Evolutionary conservation across 2,113 vertebrate species (phyloP).

Genomic region (Tichodroma muraria): DNA sequence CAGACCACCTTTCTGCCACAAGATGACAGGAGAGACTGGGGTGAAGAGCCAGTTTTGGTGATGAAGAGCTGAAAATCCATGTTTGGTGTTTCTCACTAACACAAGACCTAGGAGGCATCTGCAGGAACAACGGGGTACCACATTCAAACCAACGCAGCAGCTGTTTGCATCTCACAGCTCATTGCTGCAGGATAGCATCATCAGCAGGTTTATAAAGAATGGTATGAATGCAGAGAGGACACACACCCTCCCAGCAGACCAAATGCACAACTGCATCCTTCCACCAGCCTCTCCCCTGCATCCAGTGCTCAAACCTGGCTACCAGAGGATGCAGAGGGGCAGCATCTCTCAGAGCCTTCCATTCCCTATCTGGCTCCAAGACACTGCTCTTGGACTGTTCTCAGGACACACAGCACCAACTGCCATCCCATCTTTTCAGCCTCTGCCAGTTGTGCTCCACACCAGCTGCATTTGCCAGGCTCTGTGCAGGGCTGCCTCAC

Average conservation of each 20-base stretch:
- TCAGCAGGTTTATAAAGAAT: neutral
- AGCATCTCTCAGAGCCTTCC: neutral
- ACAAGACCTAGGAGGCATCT: neutral
- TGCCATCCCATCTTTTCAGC: neutral
- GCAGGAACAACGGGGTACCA: rapidly evolving
- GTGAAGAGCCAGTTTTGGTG: neutral
- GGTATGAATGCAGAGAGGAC: neutral
- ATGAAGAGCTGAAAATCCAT: neutral
- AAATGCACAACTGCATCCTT: neutral
- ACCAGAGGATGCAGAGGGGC: neutral
- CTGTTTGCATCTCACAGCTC: neutral
- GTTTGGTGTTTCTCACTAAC: neutral
- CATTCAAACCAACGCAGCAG: neutral
- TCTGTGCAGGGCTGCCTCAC: neutral
- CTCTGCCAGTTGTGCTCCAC: neutral
- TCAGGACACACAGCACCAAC: neutral
- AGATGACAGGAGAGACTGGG: neutral
- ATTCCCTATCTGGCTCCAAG: neutral
- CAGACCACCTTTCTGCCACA: neutral
- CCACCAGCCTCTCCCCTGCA: neutral
- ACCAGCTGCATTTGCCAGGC: neutral
- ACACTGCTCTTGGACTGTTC: neutral
- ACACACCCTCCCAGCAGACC: neutral
- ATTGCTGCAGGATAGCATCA: neutral
- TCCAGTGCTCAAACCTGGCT: neutral